A percentile compares a stretch with the other conserved stretches of the same genome.
Conservation (phyloP, 2,888 invertebrate genomes). For the Cistogaster globosa region DNA sequence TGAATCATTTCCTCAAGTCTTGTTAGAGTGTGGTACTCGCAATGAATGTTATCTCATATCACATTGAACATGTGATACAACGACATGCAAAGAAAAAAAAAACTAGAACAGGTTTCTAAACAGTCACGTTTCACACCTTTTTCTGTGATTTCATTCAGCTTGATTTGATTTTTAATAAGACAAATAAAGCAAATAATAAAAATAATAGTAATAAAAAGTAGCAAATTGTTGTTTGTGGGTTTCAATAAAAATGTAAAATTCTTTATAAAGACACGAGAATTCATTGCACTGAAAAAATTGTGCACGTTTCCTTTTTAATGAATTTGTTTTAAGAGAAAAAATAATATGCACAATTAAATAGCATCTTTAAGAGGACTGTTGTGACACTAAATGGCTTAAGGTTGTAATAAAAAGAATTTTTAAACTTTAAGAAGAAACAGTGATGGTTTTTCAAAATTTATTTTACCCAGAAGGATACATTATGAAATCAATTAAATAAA, state of each 20-base stretch:
- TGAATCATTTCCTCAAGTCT: slow-evolving; percentile 33
- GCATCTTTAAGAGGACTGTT: neutral
- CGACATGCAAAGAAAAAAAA: slow-evolving; percentile 35
- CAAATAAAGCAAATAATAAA: neutral
- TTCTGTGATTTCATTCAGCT: slow-evolving; percentile 22
- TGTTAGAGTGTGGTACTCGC: slow-evolving; percentile 9
- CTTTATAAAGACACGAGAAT: neutral
- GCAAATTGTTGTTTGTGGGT: slow-evolving; percentile 41
- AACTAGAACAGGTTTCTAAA: slow-evolving; percentile 44
- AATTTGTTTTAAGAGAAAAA: slow-evolving; percentile 5
- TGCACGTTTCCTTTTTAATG: slow-evolving; percentile 30
- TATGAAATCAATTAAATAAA: too few relatives aligned
- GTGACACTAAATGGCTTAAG: neutral
- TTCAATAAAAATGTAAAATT: slow-evolving; percentile 34
- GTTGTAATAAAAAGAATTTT: neutral
- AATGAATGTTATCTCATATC: slow-evolving; percentile 52
- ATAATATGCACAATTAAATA: slow-evolving; percentile 6
- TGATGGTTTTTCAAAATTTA: too few relatives aligned
- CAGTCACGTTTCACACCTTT: slow-evolving; percentile 67
- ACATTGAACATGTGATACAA: slow-evolving; percentile 21
- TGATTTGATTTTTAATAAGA: slow-evolving; percentile 29
- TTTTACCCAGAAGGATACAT: too few relatives aligned
- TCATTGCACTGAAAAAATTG: neutral
- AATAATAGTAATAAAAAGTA: slow-evolving; percentile 15
- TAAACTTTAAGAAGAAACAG: too few relatives aligned